Percentiles rank a stretch among this genome's conserved stretches.
phyloP scores from a whole-genome alignment of 2,797 vertebrate species.

The Lacerta viridis region DNA sequence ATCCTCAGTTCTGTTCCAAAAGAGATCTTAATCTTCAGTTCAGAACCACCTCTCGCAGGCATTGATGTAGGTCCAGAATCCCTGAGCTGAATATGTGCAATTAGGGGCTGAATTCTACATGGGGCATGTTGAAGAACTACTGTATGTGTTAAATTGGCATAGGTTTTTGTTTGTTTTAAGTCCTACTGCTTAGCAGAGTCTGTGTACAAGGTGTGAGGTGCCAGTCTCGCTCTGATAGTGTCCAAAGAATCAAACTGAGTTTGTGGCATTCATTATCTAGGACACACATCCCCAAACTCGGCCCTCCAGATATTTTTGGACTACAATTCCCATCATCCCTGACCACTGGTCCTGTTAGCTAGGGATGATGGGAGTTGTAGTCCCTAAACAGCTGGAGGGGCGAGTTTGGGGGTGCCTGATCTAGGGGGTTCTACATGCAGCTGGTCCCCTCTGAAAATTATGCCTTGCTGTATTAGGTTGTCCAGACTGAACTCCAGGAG shows the following conservation, averaged over 20 bases:
- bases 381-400: too few relatives aligned
- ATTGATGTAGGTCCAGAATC: not conserved
- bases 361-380: too few relatives aligned
- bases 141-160: not conserved
- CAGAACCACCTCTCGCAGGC: not conserved
- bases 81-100: not conserved
- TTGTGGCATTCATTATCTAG: not conserved
- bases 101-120: not conserved
- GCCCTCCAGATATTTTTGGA: too few relatives aligned
- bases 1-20: not conserved
- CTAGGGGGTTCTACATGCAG: accelerated
- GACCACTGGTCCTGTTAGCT: too few relatives aligned
- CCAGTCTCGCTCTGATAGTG: too few relatives aligned
- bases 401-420: too few relatives aligned
- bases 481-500: conserved; percentile 66
- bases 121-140: not conserved
- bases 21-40: not conserved
- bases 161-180: too few relatives aligned
- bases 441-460: not conserved
- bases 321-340: not conserved
- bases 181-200: not conserved
- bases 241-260: not conserved
- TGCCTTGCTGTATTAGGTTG: conserved; percentile 59
- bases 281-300: too few relatives aligned
- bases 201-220: not conserved